Evolutionary conservation across 2,797 vertebrate species (phyloP).

Genomic region (Fringilla coelebs): DNA sequence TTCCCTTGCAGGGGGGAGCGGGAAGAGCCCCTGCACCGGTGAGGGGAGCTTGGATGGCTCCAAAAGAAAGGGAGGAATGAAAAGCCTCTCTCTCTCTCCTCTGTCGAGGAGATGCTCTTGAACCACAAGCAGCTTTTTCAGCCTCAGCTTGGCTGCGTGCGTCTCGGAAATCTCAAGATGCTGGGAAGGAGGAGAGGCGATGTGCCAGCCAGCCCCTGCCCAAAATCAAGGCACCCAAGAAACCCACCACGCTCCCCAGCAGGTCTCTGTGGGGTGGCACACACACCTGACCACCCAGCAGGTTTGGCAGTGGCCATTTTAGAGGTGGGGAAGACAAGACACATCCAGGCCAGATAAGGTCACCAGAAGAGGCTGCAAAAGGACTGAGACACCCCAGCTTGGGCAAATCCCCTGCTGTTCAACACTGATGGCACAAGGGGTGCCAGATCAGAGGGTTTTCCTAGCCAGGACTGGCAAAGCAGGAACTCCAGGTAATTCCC

Average conservation of each 20-base stretch:
- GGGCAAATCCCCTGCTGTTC: background rate
- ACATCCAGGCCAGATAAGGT: background rate
- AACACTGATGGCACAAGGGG: accelerated
- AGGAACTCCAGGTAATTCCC: background rate
- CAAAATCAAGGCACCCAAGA: background rate
- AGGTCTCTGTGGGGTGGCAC: background rate
- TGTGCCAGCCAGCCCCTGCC: background rate
- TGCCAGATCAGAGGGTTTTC: background rate
- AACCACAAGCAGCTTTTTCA: conserved; percentile 47
- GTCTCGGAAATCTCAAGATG: conserved; percentile 35
- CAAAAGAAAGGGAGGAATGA: background rate
- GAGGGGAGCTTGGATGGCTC: background rate
- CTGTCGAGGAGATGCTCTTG: conserved; percentile 28
- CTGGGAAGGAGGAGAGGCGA: conserved; percentile 28
- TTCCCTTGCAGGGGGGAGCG: background rate
- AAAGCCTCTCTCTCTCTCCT: background rate
- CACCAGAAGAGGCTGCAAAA: background rate
- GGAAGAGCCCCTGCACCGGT: background rate
- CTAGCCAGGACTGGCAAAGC: background rate
- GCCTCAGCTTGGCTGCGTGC: background rate
- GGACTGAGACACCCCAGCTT: background rate
- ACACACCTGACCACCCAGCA: background rate
- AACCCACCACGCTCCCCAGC: background rate
- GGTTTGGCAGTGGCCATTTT: background rate
- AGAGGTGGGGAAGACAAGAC: background rate